A percentile compares a stretch with the other conserved stretches of the same genome.
Conservation (phyloP, 2,113 vertebrate species). For the Maccullochella peelii region DNA sequence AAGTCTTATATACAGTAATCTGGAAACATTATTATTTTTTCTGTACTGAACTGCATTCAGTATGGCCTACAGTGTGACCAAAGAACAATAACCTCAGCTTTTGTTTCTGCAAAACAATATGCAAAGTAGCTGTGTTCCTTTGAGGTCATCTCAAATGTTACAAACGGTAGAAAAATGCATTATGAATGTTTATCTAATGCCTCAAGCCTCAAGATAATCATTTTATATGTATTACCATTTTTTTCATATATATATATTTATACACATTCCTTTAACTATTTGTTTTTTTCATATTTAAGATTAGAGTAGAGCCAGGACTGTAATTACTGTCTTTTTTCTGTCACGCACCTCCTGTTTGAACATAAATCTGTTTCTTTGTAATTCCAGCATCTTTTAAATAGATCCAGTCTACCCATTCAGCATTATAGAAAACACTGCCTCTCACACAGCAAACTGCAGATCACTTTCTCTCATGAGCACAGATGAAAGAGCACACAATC, state of each 20-base stretch:
- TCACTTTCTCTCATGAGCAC: not conserved
- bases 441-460: not conserved
- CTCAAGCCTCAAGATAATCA: conserved; percentile 23
- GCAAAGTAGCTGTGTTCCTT: conserved; percentile 26
- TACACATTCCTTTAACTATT: not conserved
- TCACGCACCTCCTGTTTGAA: not conserved
- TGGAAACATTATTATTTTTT: conserved; percentile 7
- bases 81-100: conserved; percentile 41
- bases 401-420: not conserved
- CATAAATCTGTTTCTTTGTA: conserved; percentile 27
- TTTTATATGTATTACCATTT: conserved; percentile 6
- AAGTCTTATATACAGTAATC: not conserved
- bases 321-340: not conserved
- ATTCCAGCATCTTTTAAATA: conserved; percentile 12
- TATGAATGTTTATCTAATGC: conserved; percentile 19
- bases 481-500: conserved; percentile 15
- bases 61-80: not conserved
- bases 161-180: conserved; percentile 2
- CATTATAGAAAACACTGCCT: not conserved
- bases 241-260: not conserved
- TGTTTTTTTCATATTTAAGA: conserved; percentile 12
- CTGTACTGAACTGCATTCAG: not conserved
- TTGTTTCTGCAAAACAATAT: conserved; percentile 38
- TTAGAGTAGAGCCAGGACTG: not conserved
- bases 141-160: conserved; percentile 25